Percentiles rank a stretch among this genome's conserved stretches.
phyloP scores from a whole-genome alignment of 2,797 vertebrate species.

The Balearica regulorum region DNA sequence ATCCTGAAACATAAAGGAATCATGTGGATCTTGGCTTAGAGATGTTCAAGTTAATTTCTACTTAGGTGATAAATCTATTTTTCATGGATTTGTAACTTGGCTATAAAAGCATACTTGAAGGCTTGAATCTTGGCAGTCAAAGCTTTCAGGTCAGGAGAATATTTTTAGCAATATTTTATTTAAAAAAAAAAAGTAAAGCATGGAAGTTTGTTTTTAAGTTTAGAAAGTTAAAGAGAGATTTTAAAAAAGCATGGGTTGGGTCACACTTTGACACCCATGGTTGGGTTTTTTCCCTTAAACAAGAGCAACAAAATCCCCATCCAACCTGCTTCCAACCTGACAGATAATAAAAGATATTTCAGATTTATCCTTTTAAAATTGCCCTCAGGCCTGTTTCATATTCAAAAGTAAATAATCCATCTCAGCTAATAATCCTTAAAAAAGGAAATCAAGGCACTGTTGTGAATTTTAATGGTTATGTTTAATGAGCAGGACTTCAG shows the following conservation, averaged over 20 bases:
- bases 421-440: not conserved
- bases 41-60: constrained; percentile 34
- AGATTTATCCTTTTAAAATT: not conserved
- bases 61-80: constrained; percentile 51
- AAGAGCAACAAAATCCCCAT: not conserved
- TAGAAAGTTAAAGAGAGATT: not conserved
- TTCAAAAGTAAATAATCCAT: not conserved
- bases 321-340: not conserved
- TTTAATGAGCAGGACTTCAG: not conserved
- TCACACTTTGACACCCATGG: not conserved
- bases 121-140: constrained; percentile 56
- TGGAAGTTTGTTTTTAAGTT: constrained; percentile 45
- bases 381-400: not conserved
- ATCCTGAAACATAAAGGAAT: constrained; percentile 9
- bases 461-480: not conserved
- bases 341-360: not conserved
- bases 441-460: not conserved
- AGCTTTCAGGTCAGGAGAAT: constrained; percentile 25
- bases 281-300: not conserved
- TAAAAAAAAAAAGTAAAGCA: not conserved
- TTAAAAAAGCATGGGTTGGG: not conserved
- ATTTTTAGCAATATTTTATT: constrained; percentile 66
- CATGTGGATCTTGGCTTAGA: constrained; percentile 41
- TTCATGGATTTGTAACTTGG: constrained; percentile 59
- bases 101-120: constrained; percentile 58